Conservation (phyloP, 1,140 invertebrate genomes). For the Teleogryllus occipitalis region DNA sequence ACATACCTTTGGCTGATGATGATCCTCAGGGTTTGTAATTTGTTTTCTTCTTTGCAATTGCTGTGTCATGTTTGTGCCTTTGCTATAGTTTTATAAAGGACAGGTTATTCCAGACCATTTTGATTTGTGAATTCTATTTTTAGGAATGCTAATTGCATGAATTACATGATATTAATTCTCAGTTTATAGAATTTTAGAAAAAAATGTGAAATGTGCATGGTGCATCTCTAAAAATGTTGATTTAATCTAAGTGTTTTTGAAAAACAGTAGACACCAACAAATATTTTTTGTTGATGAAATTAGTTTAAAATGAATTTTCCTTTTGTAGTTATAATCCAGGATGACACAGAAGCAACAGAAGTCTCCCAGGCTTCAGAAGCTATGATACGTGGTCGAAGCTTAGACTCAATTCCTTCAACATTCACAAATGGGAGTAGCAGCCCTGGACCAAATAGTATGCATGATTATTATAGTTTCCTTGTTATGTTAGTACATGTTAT, state of each 20-base stretch:
- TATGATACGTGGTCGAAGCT: constrained; percentile 64
- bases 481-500: background rate
- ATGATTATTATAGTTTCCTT: background rate
- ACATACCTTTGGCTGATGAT: constrained; percentile 80
- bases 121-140: no score
- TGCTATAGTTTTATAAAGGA: no score
- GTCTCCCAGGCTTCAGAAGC: constrained; percentile 48
- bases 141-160: background rate
- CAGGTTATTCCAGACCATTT: no score
- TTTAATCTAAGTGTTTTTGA: background rate
- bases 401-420: constrained; percentile 82
- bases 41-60: background rate
- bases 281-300: background rate
- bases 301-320: constrained; percentile 16
- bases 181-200: no score
- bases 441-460: constrained; percentile 50
- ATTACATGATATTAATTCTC: background rate
- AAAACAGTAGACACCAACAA: background rate
- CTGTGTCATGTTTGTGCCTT: constrained; percentile 18
- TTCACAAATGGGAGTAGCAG: constrained; percentile 82
- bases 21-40: constrained; percentile 67
- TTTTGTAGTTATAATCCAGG: constrained; percentile 65
- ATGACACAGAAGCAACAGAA: constrained; percentile 51
- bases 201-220: no score
- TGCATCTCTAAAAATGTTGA: no score